Conservation (phyloP, 2,113 vertebrate species). For the Colaptes auratus region DNA sequence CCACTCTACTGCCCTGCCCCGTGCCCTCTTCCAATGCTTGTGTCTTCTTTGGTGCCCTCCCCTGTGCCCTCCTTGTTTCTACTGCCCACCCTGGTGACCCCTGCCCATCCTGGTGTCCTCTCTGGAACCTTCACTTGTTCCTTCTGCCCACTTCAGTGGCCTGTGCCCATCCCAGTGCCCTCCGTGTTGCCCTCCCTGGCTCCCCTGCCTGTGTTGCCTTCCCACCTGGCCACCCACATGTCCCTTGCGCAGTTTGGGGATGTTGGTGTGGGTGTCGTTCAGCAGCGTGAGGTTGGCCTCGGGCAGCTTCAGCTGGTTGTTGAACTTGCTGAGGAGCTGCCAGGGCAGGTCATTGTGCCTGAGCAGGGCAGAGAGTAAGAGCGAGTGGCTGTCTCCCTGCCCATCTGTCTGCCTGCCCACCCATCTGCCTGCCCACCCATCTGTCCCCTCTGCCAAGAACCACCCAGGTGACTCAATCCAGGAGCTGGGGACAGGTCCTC, state of each 20-base stretch:
- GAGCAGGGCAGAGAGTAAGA: not conserved
- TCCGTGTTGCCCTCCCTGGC: accelerated
- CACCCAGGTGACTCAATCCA: accelerated
- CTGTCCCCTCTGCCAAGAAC: not conserved
- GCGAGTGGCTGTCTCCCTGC: not conserved
- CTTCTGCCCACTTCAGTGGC: no score
- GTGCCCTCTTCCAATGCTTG: not conserved
- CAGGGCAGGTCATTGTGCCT: conserved; percentile 96
- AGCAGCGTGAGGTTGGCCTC: conserved; percentile 80
- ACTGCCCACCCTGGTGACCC: not conserved
- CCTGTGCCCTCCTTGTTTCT: no score
- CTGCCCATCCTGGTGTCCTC: not conserved
- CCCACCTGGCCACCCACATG: conserved; percentile 89
- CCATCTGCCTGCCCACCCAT: not conserved
- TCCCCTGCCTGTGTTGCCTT: accelerated
- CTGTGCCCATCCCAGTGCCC: not conserved
- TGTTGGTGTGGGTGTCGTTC: conserved; percentile 88
- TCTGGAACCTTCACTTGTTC: no score
- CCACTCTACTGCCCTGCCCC: not conserved
- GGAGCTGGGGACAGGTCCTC: not conserved
- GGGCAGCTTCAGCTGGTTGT: conserved; percentile 80
- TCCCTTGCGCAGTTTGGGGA: conserved; percentile 85
- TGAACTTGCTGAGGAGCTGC: conserved; percentile 83
- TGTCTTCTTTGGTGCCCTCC: not conserved
- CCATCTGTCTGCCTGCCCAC: not conserved